Base-by-base conservation (phyloP, 2,113 vertebrate species). In the Daboia siamensis region DNA sequence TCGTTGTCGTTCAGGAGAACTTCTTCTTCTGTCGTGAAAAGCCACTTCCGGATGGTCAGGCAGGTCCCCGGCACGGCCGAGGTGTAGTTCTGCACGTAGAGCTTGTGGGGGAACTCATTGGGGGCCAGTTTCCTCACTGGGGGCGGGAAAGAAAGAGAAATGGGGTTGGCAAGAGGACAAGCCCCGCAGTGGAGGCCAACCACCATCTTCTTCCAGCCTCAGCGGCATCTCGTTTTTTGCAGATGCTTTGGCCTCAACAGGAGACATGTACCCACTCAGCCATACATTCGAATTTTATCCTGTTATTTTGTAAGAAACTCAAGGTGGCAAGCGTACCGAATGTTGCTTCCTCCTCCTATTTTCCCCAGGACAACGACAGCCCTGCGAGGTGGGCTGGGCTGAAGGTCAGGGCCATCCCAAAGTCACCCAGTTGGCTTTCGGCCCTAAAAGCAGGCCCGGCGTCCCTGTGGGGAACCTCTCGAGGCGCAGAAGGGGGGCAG, bases 61-160 rank as follows among this genome's bases (percentile, higher is more conserved):
- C 99, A 99, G 0, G 99, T 99, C 1, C 99, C 99, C 0, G 99
- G 99, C 95, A 99, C 98, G 0, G 99, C 99, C 0, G 99, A 99
- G 0, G 99, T 99, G 96, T 99, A 99, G 95, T 99, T 99, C 97
- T 99, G 99, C 93, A 99, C 98, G 55, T 99, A 99, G 8, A 99
- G 98, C 96, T 99, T 99, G 97, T 99, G 99, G 39, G 99, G 99
- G 94, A 99, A 99, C 95, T 99, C 99, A 2, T 99, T 99, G 95
- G 99, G 99, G 0, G 98, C 98, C 97, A 99, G 94, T 90, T 99
- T 99, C 91, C 99, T 97, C 92, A 99, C 99, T 99, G 96, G 12
- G 46, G 51, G 4, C 6, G 1, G 20, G 9, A 23, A 29, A 52
- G 0, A 17, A 29, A 4, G 86, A 10, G 21, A 64, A 26, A 20